A percentile compares a stretch with the other conserved stretches of the same genome.
Evolutionary conservation across 1,140 invertebrate genomes (phyloP).

Genomic region (Vanessa tameamea): DNA sequence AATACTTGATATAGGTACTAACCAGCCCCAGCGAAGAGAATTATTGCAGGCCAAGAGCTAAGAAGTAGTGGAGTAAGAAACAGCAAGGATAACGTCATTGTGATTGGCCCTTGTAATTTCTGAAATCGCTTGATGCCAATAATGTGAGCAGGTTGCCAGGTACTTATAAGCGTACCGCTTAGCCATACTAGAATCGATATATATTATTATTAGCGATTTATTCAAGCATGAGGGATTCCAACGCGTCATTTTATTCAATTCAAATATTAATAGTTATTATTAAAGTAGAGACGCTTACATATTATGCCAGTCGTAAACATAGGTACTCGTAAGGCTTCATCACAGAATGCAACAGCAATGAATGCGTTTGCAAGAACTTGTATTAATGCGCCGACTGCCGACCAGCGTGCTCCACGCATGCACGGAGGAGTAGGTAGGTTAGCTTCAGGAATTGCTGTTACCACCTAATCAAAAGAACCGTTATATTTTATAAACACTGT

Average conservation of each 20-base stretch:
- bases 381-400: slow-evolving; percentile 59
- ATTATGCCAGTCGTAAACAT: slow-evolving; percentile 68
- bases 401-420: slow-evolving; percentile 60
- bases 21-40: slow-evolving; percentile 77
- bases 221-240: too few species aligned
- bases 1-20: slow-evolving; percentile 27
- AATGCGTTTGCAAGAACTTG: slow-evolving; percentile 63
- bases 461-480: slow-evolving; percentile 55
- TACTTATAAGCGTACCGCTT: slow-evolving; percentile 60
- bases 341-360: slow-evolving; percentile 68
- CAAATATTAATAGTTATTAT: background rate
- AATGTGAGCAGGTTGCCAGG: slow-evolving; percentile 71
- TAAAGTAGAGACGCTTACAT: slow-evolving; percentile 43
- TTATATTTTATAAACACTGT: background rate
- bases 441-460: slow-evolving; percentile 73
- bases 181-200: slow-evolving; percentile 65
- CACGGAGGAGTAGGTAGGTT: slow-evolving; percentile 56
- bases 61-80: slow-evolving; percentile 72
- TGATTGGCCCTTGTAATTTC: slow-evolving; percentile 59
- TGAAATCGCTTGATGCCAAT: slow-evolving; percentile 58
- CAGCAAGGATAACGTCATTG: slow-evolving; percentile 60
- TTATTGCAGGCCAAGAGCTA: slow-evolving; percentile 78
- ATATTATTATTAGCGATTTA: too few species aligned
- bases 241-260: background rate
- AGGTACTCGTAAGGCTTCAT: slow-evolving; percentile 56